Conservation (phyloP, 2,113 vertebrate species). For the Mastomys natalensis region DNA sequence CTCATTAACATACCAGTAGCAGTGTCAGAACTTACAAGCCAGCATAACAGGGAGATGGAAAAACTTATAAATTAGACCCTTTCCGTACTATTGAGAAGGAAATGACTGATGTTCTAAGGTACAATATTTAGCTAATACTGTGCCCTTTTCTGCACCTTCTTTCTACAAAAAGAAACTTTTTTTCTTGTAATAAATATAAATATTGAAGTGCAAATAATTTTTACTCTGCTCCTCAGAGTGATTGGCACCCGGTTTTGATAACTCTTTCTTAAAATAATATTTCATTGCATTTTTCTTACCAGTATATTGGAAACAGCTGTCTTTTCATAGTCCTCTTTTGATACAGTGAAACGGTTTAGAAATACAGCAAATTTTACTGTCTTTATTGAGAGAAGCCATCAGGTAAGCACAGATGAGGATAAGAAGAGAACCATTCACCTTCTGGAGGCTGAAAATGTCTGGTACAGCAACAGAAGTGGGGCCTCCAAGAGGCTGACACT, state of each 20-base stretch:
- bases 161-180: slow-evolving; percentile 81
- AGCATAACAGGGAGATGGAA: slow-evolving; percentile 89
- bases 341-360: slow-evolving; percentile 31
- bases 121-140: slow-evolving; percentile 89
- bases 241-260: slow-evolving; percentile 81
- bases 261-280: slow-evolving; percentile 77
- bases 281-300: slow-evolving; percentile 67
- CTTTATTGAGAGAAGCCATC: slow-evolving; percentile 50
- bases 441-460: background rate
- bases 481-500: background rate
- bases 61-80: slow-evolving; percentile 91
- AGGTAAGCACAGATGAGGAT: background rate
- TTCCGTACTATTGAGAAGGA: slow-evolving; percentile 89
- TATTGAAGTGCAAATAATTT: slow-evolving; percentile 82
- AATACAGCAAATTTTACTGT: slow-evolving; percentile 54
- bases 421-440: slow-evolving; percentile 47
- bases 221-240: slow-evolving; percentile 78
- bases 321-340: slow-evolving; percentile 67
- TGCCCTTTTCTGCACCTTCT: slow-evolving; percentile 88
- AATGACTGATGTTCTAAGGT: slow-evolving; percentile 90
- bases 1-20: slow-evolving; percentile 94
- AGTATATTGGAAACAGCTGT: slow-evolving; percentile 77
- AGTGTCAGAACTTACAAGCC: slow-evolving; percentile 92
- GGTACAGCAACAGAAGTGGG: background rate
- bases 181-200: slow-evolving; percentile 85